Conservation (phyloP, 2,113 vertebrate genomes). For the Cottus gobio region DNA sequence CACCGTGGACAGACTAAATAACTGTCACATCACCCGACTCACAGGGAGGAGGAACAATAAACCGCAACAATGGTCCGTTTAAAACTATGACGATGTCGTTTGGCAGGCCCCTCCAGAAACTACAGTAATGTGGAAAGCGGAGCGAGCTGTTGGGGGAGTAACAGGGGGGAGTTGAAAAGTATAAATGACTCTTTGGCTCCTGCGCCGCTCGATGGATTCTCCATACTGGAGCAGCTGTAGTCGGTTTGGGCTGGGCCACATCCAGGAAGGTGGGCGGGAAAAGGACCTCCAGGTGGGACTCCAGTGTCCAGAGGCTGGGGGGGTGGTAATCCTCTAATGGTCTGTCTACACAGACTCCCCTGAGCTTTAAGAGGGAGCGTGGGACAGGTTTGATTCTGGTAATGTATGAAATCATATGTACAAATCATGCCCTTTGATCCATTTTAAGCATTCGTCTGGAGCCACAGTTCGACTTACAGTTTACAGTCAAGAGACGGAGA, state of each 20-base stretch:
- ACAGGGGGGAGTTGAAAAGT: conserved; percentile 65
- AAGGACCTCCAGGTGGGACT: conserved; percentile 56
- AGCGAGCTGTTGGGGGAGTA: conserved; percentile 45
- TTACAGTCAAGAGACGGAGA: conserved; percentile 63
- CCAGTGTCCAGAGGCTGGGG: conserved; percentile 2
- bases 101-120: conserved; percentile 57
- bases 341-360: conserved; percentile 40
- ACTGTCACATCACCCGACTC: conserved; percentile 51
- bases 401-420: conserved; percentile 30
- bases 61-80: conserved; percentile 60
- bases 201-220: conserved; percentile 76
- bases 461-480: conserved; percentile 10
- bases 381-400: conserved; percentile 58
- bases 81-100: conserved; percentile 30
- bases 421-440: conserved; percentile 4
- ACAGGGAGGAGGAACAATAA: conserved; percentile 36
- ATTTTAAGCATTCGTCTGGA: conserved; percentile 22
- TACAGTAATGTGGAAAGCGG: conserved; percentile 54
- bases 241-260: conserved; percentile 56
- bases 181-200: conserved; percentile 63
- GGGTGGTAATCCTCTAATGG: conserved; percentile 57
- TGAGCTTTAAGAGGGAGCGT: conserved; percentile 44
- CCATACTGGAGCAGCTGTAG: conserved; percentile 77
- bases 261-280: conserved; percentile 80
- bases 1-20: conserved; percentile 50